phyloP scores from a whole-genome alignment of 2,797 vertebrate genomes.

The Gila robusta region DNA sequence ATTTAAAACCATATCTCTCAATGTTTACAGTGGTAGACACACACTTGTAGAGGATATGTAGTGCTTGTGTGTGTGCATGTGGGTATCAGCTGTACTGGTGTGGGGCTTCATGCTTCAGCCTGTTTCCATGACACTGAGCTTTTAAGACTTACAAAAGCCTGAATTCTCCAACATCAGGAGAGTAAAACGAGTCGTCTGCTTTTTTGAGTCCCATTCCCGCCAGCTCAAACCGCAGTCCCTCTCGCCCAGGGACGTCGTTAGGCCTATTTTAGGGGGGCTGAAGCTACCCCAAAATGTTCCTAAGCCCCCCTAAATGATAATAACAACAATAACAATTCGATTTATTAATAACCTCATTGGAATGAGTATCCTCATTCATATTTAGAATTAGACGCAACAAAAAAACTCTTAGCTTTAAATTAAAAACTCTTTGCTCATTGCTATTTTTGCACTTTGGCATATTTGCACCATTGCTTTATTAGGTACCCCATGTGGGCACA shows the following conservation, averaged over 20 bases:
- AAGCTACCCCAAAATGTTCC: no score
- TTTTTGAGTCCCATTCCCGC: neutral
- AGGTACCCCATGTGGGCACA: no score
- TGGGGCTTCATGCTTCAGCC: conserved; percentile 22
- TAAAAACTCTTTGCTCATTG: no score
- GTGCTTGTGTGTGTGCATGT: neutral
- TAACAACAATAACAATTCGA: no score
- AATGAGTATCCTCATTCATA: no score
- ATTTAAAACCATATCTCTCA: conserved; percentile 50
- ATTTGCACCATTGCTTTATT: no score
- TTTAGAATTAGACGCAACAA: no score
- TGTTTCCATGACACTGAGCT: conserved; percentile 61
- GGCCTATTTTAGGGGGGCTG: no score
- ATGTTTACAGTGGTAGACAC: conserved; percentile 48
- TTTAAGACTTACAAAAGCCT: conserved; percentile 50
- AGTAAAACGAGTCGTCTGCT: conserved; percentile 1
- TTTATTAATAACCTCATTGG: no score
- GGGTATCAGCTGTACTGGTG: conserved; percentile 44
- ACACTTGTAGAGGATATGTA: neutral
- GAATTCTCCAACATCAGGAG: conserved; percentile 14
- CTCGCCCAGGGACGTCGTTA: neutral
- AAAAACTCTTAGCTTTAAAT: no score
- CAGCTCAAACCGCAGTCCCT: conserved; percentile 3
- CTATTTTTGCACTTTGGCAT: no score
- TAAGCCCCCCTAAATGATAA: no score